Conservation (phyloP, 2,797 vertebrate species). For the Eidolon dupreanum region DNA sequence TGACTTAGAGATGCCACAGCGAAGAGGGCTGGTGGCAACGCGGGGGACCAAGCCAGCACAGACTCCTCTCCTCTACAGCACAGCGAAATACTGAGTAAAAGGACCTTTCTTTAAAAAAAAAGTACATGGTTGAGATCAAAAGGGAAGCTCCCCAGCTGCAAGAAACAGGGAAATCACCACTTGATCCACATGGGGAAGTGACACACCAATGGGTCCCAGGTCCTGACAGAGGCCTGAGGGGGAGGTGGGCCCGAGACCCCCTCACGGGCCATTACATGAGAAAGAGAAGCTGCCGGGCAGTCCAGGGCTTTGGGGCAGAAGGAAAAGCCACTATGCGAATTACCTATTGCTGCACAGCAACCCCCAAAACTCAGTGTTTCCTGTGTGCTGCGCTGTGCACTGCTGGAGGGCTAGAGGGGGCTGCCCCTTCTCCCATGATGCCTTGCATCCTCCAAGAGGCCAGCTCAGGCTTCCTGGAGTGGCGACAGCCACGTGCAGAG, state of each 20-base stretch:
- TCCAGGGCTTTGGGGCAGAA: neutral
- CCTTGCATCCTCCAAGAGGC: neutral
- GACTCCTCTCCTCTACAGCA: neutral
- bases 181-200: neutral
- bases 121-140: neutral
- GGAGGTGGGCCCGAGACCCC: neutral
- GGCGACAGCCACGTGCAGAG: accelerated
- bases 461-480: neutral
- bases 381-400: neutral
- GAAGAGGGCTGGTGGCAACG: neutral
- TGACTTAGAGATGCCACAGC: accelerated
- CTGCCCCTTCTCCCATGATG: neutral
- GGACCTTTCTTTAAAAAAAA: neutral
- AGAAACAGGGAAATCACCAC: neutral
- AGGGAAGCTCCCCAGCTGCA: neutral
- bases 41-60: accelerated
- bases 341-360: no score
- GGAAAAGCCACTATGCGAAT: neutral
- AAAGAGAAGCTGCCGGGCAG: neutral
- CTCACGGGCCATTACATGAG: accelerated
- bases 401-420: neutral
- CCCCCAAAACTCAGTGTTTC: accelerated
- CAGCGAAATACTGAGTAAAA: neutral
- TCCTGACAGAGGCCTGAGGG: neutral
- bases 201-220: accelerated